These are phyloP conservation scores for Halictus quadricinctus DNA, from an alignment of 2,888 invertebrate species.

Conservation along the genomic window DNA sequence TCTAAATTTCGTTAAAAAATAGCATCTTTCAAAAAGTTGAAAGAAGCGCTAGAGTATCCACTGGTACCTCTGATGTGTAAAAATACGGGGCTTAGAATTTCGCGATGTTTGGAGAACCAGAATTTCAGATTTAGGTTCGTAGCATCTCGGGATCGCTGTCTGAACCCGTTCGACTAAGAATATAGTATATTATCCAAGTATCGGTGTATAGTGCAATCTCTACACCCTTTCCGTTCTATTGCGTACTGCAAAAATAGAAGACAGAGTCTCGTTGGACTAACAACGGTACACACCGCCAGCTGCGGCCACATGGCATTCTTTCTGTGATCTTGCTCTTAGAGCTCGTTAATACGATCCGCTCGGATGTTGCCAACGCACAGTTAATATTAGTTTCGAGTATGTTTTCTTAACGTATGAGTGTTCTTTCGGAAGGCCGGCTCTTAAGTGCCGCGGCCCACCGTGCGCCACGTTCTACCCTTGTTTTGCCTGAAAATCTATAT, in stretches of 20 bases:
- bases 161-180: constrained; percentile 53
- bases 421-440: constrained; percentile 51
- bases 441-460: constrained; percentile 49
- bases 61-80: neutral
- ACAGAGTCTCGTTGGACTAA: constrained; percentile 62
- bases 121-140: neutral
- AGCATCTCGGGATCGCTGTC: constrained; percentile 21
- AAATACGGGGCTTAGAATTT: neutral
- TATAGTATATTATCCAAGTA: constrained; percentile 46
- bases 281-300: constrained; percentile 76
- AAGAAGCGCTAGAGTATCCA: neutral
- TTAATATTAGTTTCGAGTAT: constrained; percentile 81
- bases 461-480: constrained; percentile 50
- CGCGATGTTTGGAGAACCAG: neutral
- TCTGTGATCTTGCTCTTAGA: constrained; percentile 80
- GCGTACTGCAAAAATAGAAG: constrained; percentile 67
- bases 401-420: constrained; percentile 79
- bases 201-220: constrained; percentile 50
- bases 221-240: constrained; percentile 54
- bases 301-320: constrained; percentile 80
- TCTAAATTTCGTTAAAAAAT: neutral
- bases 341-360: constrained; percentile 81
- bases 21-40: neutral
- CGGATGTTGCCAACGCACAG: constrained; percentile 81
- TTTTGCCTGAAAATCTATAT: constrained; percentile 55